Conservation (phyloP, 1,140 invertebrate species). For the Drosophila albomicans region DNA sequence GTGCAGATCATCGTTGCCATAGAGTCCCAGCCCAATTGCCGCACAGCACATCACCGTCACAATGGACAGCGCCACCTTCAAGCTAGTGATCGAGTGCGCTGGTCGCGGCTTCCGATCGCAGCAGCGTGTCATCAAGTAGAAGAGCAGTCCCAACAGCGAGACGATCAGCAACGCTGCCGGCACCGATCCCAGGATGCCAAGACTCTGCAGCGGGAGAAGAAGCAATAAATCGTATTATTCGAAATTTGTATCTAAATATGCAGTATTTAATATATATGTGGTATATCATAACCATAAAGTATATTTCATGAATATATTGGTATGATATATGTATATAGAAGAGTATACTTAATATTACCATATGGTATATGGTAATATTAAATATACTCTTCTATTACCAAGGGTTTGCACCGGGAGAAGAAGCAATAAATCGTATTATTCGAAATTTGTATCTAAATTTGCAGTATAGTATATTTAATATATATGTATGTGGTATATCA, state of each 20-base stretch:
- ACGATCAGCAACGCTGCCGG: conserved; percentile 96
- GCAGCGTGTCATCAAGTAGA: conserved; percentile 96
- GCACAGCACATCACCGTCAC: conserved; percentile 93
- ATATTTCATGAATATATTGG: too few species aligned
- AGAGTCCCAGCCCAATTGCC: conserved; percentile 87
- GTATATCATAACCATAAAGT: too few species aligned
- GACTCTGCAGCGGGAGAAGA: conserved; percentile 87
- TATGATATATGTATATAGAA: too few species aligned
- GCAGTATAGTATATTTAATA: too few species aligned
- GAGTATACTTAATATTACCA: too few species aligned
- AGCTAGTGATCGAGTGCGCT: conserved; percentile 92
- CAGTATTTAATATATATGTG: too few species aligned
- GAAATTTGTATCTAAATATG: too few species aligned
- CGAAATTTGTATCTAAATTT: too few species aligned
- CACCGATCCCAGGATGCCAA: conserved; percentile 95
- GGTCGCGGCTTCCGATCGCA: conserved; percentile 95
- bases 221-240: too few species aligned
- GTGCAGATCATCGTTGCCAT: conserved; percentile 96
- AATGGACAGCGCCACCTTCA: conserved; percentile 93
- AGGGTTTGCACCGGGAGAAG: conserved; percentile 88
- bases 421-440: too few species aligned
- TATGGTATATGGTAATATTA: too few species aligned
- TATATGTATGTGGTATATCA: too few species aligned
- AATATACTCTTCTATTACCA: conserved; percentile 86
- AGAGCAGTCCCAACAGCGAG: conserved; percentile 93